Base-by-base conservation (phyloP, 2,113 vertebrate genomes). In the Phycodurus eques region DNA sequence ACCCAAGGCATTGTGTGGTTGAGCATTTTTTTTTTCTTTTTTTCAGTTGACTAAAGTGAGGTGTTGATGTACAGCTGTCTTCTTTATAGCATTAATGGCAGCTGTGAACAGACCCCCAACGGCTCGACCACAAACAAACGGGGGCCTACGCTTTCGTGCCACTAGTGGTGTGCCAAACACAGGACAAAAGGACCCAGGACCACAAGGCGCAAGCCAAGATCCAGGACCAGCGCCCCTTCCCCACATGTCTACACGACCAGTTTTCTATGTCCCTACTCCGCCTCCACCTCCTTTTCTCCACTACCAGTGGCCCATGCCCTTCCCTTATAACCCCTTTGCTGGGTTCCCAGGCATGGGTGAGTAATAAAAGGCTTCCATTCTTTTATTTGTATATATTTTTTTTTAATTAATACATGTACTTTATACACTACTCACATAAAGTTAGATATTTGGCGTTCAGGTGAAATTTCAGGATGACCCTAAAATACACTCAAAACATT, bases 301-400 rank as follows among this genome's bases (percentile, higher is more conserved):
- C 0, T 90, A 84, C 74, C 89, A 88, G 72, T 91, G 87, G 88
- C 84, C 87, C 39, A 71, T 86, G 75, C 83, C 86, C 51, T 81
- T 88, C 33, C 51, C 78, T 2, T 89, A 80, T 67, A 83, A 85
- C 57, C 83, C 87, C 1, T 88, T 83, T 67, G 0, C 66, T 10
- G 77, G 79, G 56, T 88, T 89, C 53, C 85, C 85, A 71, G 73
- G 80, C 54, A 81, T 88, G 87, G 74, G 86, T 90, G 44, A 80
- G 86, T 79, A 1, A n/a, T 39, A 8, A 62, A 6, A 3, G 31
- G 43, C 35, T 42, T 43, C 35, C 22, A 15, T 3, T 27, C 27
- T 27, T 27, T 27, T 27, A 27, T 27, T 27, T 27, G 27, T 27
- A 1, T 27, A 27, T 1, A 27, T 27, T 27, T 2, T 0, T 2